Evolutionary conservation across 1,140 invertebrate genomes (phyloP).

Genomic region (Druon quercuslanigerum): DNA sequence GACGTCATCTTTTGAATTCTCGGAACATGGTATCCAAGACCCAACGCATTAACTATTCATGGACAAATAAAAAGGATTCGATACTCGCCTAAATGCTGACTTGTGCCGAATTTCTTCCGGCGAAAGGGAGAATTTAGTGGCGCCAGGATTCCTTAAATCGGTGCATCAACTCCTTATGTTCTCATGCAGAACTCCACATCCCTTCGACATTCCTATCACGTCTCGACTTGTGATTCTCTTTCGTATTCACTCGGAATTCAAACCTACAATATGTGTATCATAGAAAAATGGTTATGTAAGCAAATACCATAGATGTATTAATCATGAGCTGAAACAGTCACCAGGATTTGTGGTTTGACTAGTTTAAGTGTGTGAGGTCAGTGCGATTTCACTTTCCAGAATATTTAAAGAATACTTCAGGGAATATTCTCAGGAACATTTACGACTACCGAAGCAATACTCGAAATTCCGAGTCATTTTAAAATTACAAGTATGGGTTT

Average conservation of each 20-base stretch:
- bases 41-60: conserved; percentile 27
- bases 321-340: conserved; percentile 36
- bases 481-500: no score
- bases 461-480: no score
- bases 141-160: conserved; percentile 18
- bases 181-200: background rate
- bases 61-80: conserved; percentile 13
- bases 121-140: conserved; percentile 3
- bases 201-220: conserved; percentile 12
- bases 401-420: background rate
- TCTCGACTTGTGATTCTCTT: background rate
- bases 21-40: conserved; percentile 19
- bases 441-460: no score
- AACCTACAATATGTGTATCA: conserved; percentile 39
- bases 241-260: conserved; percentile 32
- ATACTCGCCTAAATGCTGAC: background rate
- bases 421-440: no score
- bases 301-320: conserved; percentile 37
- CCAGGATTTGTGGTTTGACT: conserved; percentile 37
- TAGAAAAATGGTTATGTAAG: conserved; percentile 41
- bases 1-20: conserved; percentile 26
- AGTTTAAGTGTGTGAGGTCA: conserved; percentile 50
- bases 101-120: background rate
- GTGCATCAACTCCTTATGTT: conserved; percentile 8
- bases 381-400: conserved; percentile 43